Evolutionary conservation across 2,888 invertebrate genomes (phyloP), one percentile per base, ranked within the genome.

Genomic region (Melikaiella ostensackeni): DNA sequence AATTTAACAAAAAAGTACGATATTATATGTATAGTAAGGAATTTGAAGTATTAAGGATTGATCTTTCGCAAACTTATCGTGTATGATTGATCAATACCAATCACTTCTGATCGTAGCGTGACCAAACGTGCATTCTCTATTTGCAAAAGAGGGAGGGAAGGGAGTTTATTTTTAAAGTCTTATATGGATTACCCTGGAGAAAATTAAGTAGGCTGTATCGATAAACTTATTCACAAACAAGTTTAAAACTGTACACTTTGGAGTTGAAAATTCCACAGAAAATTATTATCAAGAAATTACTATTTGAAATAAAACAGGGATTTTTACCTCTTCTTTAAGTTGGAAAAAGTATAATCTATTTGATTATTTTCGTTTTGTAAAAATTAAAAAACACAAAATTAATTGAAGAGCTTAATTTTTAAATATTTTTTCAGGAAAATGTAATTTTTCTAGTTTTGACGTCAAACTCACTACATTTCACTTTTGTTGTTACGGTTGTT

Each of bases 11-110:
- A 2, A 1, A 38, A 11, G 2, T 38, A 38, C 38, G 38, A 38
- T 38, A 38, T 38, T 13, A 38, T 13, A 38, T 38, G 13, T 38
- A 24, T 42, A 16, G 11, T 38, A 8, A 24, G 38, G 35, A 63
- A 35, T 63, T 63, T 42, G 1, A 64, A 61, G 27, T 27, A 30
- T 19, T 24, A 5, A 64, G n/a, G n/a, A 63, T 13, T 63, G 13
- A 35, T 62, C 33, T 62, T 62, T 19, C 33, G 61, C 61, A 33
- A 62, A 19, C 59, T 59, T 59, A 27, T 24, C 59, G 24, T 24
- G 5, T 33, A 59, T 59, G 9, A 24, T 13, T 59, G 24, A 59
- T 59, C 59, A 59, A 59, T 59, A 59, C 59, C 1, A 59, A 21
- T 59, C 59, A 33, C 5, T 33, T 33, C 33, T 33, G 24, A 24